Base-by-base conservation (phyloP, 2,113 vertebrate species). In the Cercocebus atys region DNA sequence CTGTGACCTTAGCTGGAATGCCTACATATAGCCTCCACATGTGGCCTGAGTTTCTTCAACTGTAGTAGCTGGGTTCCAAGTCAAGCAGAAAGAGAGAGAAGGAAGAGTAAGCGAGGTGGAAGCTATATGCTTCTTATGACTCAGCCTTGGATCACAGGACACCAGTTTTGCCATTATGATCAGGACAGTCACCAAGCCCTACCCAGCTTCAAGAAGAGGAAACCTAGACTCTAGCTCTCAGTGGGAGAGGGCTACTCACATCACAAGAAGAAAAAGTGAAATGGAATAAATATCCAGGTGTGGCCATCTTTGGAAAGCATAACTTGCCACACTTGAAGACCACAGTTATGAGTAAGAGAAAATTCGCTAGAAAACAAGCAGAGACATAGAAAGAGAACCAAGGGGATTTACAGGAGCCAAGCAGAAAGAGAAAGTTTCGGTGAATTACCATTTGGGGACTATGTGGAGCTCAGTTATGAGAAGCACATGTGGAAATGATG, bases 401-500 rank as follows among this genome's bases (percentile, higher is more conserved):
- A 66, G 32, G 52, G 5, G 10, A 13, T 13, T 73, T 45, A 7
- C 35, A 11, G 81, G 70, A 45, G 14, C 45, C 45, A 3, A 35
- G 72, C 38, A 20, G 30, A 64, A 40, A 84, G 13, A 79, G n/a
- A 43, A 82, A 72, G 88, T 14, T 40, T 27, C 10, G 12, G 8
- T 6, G 55, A 61, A 0, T 1, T 50, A 30, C 66, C 40, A 3
- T 22, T 2, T 12, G 61, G 52, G 52, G 43, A 6, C 23, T 0
- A 13, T 3, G 32, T 35, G 45, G 75, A 22, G 93, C 11, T 59
- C 1, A 0, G 38, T 12, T 17, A 14, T 4, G 8, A 75, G 68
- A 25, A 30, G 8, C 70, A 35, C 14, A 0, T 0, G 2, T 7
- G 45, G n/a, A 64, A 40, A n/a, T 5, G 79, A 13, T 0, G 3